Evolutionary conservation across 2,797 vertebrate genomes (phyloP).

Genomic region (Silurus aristotelis): DNA sequence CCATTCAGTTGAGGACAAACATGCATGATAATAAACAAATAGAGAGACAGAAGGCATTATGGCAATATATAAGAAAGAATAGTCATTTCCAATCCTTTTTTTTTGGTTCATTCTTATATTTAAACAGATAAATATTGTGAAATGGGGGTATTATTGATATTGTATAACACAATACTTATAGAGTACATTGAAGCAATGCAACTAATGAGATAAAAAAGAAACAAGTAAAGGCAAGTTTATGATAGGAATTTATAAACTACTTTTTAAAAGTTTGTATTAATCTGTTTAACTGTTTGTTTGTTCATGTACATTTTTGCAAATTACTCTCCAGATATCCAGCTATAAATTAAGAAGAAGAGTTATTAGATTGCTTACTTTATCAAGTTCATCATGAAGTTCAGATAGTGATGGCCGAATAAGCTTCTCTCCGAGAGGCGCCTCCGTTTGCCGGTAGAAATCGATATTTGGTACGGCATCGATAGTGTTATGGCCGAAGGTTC

Average conservation of each 20-base stretch:
- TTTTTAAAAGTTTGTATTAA: background rate
- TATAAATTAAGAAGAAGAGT: background rate
- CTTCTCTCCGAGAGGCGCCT: constrained; percentile 90
- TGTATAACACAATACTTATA: background rate
- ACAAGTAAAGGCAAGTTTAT: background rate
- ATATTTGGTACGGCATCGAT: constrained; percentile 96
- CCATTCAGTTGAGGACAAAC: constrained; percentile 50
- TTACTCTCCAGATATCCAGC: background rate
- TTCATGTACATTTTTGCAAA: background rate
- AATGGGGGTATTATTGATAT: background rate
- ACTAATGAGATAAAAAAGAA: background rate
- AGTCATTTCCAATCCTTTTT: background rate
- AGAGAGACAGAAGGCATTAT: constrained; percentile 26
- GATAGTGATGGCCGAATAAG: constrained; percentile 87
- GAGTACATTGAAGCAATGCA: background rate
- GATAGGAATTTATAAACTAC: background rate
- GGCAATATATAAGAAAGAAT: background rate
- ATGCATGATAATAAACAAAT: constrained; percentile 15
- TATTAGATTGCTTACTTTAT: constrained; percentile 78
- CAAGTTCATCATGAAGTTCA: constrained; percentile 92
- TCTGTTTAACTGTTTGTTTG: background rate
- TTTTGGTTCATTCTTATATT: background rate
- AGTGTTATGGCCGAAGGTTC: constrained; percentile 97
- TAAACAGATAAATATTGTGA: background rate
- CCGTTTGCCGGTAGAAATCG: constrained; percentile 90